Evolutionary conservation across 2,113 vertebrate species (phyloP), one percentile per base, ranked within the genome.

Genomic region (Hydrochoerus hydrochaeris): DNA sequence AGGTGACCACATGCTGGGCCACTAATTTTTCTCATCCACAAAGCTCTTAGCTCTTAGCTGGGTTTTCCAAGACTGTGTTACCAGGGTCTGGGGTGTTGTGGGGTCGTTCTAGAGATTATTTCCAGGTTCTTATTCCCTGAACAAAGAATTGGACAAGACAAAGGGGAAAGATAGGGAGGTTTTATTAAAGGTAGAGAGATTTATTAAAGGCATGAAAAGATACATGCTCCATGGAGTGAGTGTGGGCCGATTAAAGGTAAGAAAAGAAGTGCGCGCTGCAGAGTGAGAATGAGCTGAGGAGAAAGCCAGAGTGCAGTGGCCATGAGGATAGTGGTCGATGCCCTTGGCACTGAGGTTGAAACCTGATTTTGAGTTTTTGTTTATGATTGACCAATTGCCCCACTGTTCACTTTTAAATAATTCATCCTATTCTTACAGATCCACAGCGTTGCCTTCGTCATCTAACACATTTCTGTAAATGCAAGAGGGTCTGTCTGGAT

Each of bases 321-420:
- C 73, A 30, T 0, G 41, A 30, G 28, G 75, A 28, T 49, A 78
- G 49, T 17, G 14, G 75, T 24, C 9, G 44, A 32, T 28, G 17
- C 32, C 44, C 19, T 32, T 49, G 14, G 44, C 32, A 28, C 44
- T 49, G 44, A 78, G 44, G 46, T 63, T 41, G 38, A 62, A 4
- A 86, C 85, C 38, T 30, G 62, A 26, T 28, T 81, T n/a, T 78
- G 62, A 83, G 44, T 16, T 82, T 96, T 90, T 96, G 35, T 57
- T 57, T 57, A 57, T 86, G 65, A 78, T 30, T 10, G 8, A 84
- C 20, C 20, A 82, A 6, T 62, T 86, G 24, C n/a, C 26, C 41
- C 38, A 49, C n/a, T 63, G 13, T 52, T 90, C 16, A 77, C 83
- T 75, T 52, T 63, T 73, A 14, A 82, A 58, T 69, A 77, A 46